Evolutionary conservation across 2,797 vertebrate genomes (phyloP).

Genomic region (Xenops minutus): DNA sequence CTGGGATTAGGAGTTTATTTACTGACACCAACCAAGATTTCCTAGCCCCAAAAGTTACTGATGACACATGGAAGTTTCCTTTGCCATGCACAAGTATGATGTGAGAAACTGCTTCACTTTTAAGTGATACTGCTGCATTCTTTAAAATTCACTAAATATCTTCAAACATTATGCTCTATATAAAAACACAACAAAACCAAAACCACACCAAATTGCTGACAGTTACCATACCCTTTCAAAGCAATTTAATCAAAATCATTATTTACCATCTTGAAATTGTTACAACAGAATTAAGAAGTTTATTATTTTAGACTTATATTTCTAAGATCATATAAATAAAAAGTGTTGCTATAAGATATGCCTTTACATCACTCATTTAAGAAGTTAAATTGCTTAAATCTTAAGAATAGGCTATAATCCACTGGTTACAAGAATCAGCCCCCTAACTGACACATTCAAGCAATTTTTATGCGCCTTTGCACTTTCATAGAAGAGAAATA

Average conservation of each 20-base stretch:
- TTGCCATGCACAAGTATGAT: neutral
- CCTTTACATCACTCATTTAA: neutral
- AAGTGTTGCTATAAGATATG: neutral
- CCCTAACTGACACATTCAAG: conserved; percentile 17
- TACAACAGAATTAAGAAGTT: neutral
- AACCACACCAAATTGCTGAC: neutral
- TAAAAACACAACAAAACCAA: neutral
- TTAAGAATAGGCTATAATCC: neutral
- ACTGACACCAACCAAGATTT: neutral
- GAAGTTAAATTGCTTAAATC: neutral
- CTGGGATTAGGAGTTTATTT: neutral
- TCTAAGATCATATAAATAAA: neutral
- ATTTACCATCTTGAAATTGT: neutral
- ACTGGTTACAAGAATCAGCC: neutral
- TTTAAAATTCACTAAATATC: neutral
- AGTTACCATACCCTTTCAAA: neutral
- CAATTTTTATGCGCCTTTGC: conserved; percentile 24
- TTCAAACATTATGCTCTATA: neutral
- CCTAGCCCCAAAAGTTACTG: neutral
- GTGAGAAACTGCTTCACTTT: neutral
- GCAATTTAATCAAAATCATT: neutral
- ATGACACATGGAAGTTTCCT: neutral
- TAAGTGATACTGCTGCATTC: neutral
- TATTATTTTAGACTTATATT: neutral
- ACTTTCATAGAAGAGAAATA: conserved; percentile 23